Conservation (phyloP, 1,140 invertebrate genomes). For the Pseudomyrmex pallidus region DNA sequence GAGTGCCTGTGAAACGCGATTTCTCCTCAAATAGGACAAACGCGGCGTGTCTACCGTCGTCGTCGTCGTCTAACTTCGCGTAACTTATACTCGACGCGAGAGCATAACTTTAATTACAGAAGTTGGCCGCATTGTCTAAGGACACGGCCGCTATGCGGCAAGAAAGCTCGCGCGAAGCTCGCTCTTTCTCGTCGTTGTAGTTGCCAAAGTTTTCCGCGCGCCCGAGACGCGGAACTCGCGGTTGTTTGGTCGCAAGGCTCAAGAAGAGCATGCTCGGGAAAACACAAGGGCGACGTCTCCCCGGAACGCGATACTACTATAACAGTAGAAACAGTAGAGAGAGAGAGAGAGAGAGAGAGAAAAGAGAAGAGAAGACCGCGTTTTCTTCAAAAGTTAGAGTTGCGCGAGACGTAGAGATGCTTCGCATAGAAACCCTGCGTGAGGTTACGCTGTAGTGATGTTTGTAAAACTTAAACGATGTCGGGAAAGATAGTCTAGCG, state of each 20-base stretch:
- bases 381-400: constrained; percentile 41
- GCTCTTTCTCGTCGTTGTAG: neutral
- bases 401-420: constrained; percentile 10
- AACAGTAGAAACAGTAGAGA: neutral
- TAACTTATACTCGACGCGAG: constrained; percentile 75
- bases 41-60: constrained; percentile 30
- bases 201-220: constrained; percentile 51
- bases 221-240: constrained; percentile 37
- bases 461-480: constrained; percentile 41
- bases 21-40: constrained; percentile 35
- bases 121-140: constrained; percentile 79
- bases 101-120: constrained; percentile 81
- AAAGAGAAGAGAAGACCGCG: neutral
- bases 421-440: constrained; percentile 23
- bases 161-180: constrained; percentile 70
- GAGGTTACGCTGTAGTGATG: constrained; percentile 21
- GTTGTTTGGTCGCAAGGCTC: constrained; percentile 34
- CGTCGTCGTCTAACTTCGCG: constrained; percentile 69
- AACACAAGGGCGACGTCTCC: constrained; percentile 53
- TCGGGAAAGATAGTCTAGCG: neutral
- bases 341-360: neutral
- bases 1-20: constrained; percentile 29
- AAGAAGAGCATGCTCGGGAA: constrained; percentile 41
- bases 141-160: constrained; percentile 63
- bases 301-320: constrained; percentile 38